A percentile compares a stretch with the other conserved stretches of the same genome.
Evolutionary conservation across 2,888 invertebrate genomes (phyloP).

Genomic region (Dorcus hopei): DNA sequence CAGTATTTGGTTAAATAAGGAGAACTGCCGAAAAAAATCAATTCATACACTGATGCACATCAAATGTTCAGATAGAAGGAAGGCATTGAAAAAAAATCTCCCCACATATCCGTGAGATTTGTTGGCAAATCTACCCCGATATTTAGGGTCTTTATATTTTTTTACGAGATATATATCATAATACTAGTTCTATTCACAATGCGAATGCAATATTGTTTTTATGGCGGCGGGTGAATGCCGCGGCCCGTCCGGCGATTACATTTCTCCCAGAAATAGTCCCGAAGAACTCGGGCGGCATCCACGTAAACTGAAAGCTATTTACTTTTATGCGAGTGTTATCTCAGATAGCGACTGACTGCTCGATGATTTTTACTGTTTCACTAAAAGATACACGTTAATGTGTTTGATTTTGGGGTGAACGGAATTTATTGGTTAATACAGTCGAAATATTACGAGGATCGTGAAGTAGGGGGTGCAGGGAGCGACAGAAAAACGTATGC

Average conservation of each 20-base stretch:
- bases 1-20: too few relatives aligned
- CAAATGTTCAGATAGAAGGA: too few relatives aligned
- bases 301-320: conserved; percentile 43
- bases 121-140: conserved; percentile 32
- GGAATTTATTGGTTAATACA: conserved; percentile 19
- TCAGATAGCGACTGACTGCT: conserved; percentile 45
- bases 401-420: conserved; percentile 26
- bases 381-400: conserved; percentile 29
- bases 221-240: conserved; percentile 42
- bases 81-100: not conserved
- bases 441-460: not conserved
- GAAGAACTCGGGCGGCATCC: not conserved
- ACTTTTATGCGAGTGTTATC: conserved; percentile 52
- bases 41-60: too few relatives aligned
- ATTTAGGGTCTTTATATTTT: conserved; percentile 43
- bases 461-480: too few relatives aligned
- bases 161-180: conserved; percentile 47
- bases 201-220: conserved; percentile 50
- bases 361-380: conserved; percentile 31
- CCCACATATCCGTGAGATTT: conserved; percentile 24
- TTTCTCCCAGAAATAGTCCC: conserved; percentile 36
- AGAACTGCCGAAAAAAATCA: too few relatives aligned
- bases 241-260: conserved; percentile 35
- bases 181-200: conserved; percentile 44
- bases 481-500: too few relatives aligned